Evolutionary conservation across 2,888 invertebrate species (phyloP), one percentile per base, ranked within the genome.

Genomic region (Dryadula phaetusa): DNA sequence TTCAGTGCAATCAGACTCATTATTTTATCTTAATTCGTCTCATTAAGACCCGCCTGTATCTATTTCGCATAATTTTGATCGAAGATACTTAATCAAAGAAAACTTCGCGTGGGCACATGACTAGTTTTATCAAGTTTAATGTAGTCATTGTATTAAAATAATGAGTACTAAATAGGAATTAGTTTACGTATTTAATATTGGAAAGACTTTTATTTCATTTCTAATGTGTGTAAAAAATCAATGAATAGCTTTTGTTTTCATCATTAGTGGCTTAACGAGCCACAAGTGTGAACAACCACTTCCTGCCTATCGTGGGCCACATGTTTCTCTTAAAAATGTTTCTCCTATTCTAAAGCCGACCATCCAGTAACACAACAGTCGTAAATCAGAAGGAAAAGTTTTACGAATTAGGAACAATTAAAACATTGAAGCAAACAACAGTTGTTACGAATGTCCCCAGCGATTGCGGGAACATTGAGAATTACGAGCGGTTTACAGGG

Each of bases 351-450:
- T 74, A 79, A 82, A 80, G 76, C 78, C 74, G 76, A 79, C 81
- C 81, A 86, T 84, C 79, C 78, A 76, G 79, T 84, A 79, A 80
- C 87, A 86, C 85, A 89, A 88, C 85, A 86, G 81, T 79, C 80
- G 85, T 90, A 91, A 92, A 92, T 90, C 87, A 88, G 79, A 76
- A 75, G 80, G 78, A 83, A 88, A 91, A 92, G 85, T 90, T 92
- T 90, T 84, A 87, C 87, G 86, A 90, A 90, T 92, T 91, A 90
- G 86, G 84, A 88, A 91, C 92, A 90, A 92, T 92, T 92, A 92
- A 89, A 92, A 88, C 89, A 86, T 88, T 82, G 85, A 84, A 86
- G 86, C 86, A 88, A 92, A 92, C 91, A 92, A 87, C 92, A 92
- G 91, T 92, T 92, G 92, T 86, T 87, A 84, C 86, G 77, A 91